These are phyloP conservation scores for Panurus biarmicus DNA, from an alignment of 2,113 vertebrate species.

Conservation along the genomic window DNA sequence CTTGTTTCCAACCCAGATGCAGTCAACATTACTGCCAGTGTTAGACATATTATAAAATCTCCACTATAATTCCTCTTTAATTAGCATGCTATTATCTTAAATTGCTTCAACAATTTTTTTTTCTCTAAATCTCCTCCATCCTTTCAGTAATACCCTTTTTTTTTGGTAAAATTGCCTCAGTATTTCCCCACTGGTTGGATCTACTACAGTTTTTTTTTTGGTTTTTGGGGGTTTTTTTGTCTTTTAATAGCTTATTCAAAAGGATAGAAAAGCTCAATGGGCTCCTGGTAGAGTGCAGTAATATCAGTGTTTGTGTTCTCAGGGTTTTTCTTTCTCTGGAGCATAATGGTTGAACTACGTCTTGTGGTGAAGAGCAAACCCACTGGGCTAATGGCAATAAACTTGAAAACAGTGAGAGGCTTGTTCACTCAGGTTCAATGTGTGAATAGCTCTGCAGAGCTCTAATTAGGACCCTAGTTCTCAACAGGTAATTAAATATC, in stretches of 20 bases:
- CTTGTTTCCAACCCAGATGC: background rate
- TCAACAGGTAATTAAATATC: slow-evolving; percentile 26
- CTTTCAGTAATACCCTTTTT: background rate
- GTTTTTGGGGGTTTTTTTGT: too few species aligned
- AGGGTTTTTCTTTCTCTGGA: background rate
- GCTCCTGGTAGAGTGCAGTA: background rate
- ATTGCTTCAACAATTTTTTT: background rate
- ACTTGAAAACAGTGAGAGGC: background rate
- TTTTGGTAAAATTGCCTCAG: background rate
- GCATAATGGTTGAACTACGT: slow-evolving; percentile 21
- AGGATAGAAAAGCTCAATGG: background rate
- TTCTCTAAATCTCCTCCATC: background rate
- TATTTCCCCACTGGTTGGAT: background rate
- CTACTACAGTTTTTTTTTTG: background rate
- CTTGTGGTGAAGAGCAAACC: slow-evolving; percentile 16
- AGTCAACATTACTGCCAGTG: background rate
- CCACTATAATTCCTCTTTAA: slow-evolving; percentile 42
- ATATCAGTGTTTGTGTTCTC: slow-evolving; percentile 11
- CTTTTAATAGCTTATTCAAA: slow-evolving; percentile 26
- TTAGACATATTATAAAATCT: background rate
- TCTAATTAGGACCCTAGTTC: slow-evolving; percentile 3
- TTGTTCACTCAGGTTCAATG: background rate
- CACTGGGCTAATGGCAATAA: slow-evolving; percentile 20
- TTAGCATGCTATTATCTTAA: slow-evolving; percentile 36
- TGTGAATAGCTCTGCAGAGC: background rate